These are phyloP conservation scores for Cheilosia variabilis DNA, from an alignment of 2,888 invertebrate genomes.

Conservation along the genomic window DNA sequence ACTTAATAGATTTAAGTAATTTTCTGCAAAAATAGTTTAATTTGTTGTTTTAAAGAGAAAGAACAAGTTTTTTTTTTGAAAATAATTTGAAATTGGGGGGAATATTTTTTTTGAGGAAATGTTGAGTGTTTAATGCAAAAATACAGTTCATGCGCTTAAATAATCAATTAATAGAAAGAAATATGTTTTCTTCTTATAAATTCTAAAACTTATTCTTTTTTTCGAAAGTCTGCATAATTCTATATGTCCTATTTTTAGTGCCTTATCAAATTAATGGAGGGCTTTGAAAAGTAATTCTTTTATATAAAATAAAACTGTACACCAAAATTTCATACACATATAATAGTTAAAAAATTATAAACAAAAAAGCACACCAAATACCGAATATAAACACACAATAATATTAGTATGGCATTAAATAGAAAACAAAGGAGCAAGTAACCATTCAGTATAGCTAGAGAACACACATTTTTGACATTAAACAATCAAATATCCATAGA, in stretches of 20 bases:
- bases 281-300: not conserved
- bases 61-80: constrained; percentile 4
- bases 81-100: not conserved
- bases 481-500: constrained; percentile 64
- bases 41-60: constrained; percentile 7
- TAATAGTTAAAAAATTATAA: not conserved
- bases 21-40: constrained; percentile 66
- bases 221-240: not conserved
- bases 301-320: not conserved
- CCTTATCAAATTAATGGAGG: not conserved
- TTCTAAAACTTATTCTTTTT: not conserved
- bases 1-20: constrained; percentile 65
- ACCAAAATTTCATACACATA: constrained; percentile 9
- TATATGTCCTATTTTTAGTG: not conserved
- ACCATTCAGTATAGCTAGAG: constrained; percentile 24
- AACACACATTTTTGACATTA: constrained; percentile 69
- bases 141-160: constrained; percentile 37
- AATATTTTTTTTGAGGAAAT: constrained; percentile 4
- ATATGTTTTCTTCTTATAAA: not conserved
- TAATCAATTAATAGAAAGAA: not conserved
- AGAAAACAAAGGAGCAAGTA: constrained; percentile 16
- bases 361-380: constrained; percentile 34
- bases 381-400: constrained; percentile 32
- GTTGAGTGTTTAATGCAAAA: constrained; percentile 72
- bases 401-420: constrained; percentile 13